phyloP scores from a whole-genome alignment of 2,888 invertebrate species.

The Automeris io region DNA sequence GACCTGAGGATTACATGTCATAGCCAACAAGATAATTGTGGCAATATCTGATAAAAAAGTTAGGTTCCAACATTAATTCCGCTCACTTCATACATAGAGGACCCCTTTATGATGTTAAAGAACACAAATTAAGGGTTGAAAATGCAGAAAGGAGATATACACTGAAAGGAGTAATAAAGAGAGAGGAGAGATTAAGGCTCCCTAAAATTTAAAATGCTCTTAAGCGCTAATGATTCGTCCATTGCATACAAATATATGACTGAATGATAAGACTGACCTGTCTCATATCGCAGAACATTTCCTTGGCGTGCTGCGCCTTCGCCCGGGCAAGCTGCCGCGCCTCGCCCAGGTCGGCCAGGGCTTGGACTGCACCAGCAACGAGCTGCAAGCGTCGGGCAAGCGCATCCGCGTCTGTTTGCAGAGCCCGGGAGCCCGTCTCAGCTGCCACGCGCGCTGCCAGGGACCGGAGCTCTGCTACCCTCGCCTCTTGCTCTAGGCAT shows the following conservation, averaged over 20 bases:
- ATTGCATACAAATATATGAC: neutral
- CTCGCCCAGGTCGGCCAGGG: constrained; percentile 86
- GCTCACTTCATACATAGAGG: too few relatives aligned
- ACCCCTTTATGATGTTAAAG: too few relatives aligned
- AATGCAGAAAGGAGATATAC: too few relatives aligned
- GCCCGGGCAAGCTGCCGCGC: constrained; percentile 78
- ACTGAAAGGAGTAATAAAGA: too few relatives aligned
- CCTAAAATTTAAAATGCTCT: too few relatives aligned
- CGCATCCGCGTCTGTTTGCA: constrained; percentile 87
- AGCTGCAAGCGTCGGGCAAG: constrained; percentile 85
- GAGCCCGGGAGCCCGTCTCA: constrained; percentile 85
- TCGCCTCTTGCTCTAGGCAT: constrained; percentile 85
- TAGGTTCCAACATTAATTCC: too few relatives aligned
- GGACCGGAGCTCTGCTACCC: constrained; percentile 84
- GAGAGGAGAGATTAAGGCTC: too few relatives aligned
- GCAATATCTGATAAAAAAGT: too few relatives aligned
- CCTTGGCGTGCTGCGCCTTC: constrained; percentile 79
- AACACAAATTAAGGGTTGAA: too few relatives aligned
- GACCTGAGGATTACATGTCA: too few relatives aligned
- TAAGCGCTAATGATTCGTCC: too few relatives aligned
- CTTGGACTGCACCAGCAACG: constrained; percentile 84
- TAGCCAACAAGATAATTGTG: too few relatives aligned
- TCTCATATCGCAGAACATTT: constrained; percentile 83
- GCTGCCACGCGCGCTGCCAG: constrained; percentile 87
- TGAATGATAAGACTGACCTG: constrained; percentile 81